These are phyloP conservation scores for Callopanchax toddi DNA, from an alignment of 2,113 vertebrate genomes.

Conservation along the genomic window DNA sequence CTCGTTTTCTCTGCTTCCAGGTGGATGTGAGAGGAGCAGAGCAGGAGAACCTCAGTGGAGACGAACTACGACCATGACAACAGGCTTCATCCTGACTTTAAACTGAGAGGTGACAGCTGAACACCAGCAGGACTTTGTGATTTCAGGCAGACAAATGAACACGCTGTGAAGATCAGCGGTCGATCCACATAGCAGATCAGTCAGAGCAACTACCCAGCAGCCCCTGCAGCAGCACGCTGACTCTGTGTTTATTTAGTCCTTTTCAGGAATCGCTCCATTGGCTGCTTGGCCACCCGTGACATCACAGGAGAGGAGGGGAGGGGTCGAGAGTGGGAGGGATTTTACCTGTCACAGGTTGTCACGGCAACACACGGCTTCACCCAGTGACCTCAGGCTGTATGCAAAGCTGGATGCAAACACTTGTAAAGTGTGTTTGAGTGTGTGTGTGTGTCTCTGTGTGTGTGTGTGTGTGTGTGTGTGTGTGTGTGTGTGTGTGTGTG, in stretches of 20 bases:
- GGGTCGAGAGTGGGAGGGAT: conserved; percentile 1
- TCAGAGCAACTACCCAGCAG: conserved; percentile 56
- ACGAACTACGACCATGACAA: too few species aligned
- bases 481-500: conserved; percentile 21
- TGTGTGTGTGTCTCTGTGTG: conserved; percentile 16
- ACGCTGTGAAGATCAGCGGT: conserved; percentile 40
- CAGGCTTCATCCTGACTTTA: background rate
- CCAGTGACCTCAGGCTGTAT: conserved; percentile 49
- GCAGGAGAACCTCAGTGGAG: too few species aligned
- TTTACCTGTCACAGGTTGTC: conserved; percentile 28
- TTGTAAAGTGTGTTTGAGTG: conserved; percentile 20
- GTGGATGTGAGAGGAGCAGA: too few species aligned
- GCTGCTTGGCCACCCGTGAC: conserved; percentile 49
- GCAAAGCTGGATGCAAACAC: conserved; percentile 61
- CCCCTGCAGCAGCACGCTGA: conserved; percentile 39
- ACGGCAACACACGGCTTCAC: conserved; percentile 15
- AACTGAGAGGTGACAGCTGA: background rate
- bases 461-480: conserved; percentile 2
- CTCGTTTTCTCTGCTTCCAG: too few species aligned
- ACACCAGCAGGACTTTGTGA: conserved; percentile 5
- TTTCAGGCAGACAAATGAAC: conserved; percentile 43
- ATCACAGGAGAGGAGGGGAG: conserved; percentile 19
- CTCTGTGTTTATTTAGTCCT: conserved; percentile 59
- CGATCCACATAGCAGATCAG: conserved; percentile 25
- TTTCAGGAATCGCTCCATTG: conserved; percentile 36